Evolutionary conservation across 2,888 invertebrate species (phyloP), one percentile per base, ranked within the genome.

Genomic region (Heliconius hortense): DNA sequence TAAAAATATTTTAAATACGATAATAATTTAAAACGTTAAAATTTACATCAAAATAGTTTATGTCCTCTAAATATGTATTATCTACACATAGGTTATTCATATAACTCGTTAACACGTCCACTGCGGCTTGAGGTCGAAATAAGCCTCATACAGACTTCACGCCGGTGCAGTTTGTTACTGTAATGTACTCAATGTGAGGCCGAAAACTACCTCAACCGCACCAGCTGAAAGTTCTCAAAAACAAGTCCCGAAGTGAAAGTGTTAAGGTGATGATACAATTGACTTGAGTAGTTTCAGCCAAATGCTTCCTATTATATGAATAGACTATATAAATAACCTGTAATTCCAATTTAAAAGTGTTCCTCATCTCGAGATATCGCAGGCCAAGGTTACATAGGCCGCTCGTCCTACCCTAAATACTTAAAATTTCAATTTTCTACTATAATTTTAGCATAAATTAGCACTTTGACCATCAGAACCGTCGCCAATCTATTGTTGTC

Each of bases 281-380:
- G 78, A 77, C 78, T 56, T 66, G 70, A 28, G 60, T 48, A 66
- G 72, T 75, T 70, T 63, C 64, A 76, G 67, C n/a, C 72, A 39
- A 73, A 71, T 68, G 56, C 24, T 56, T 76, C 69, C 64, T 60
- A 73, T 70, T 62, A 72, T 75, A 71, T 74, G 59, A 66, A 72
- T 73, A 62, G 21, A 70, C 64, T 72, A 73, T 73, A 63, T 71
- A 73, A 35, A 64, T 64, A 74, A 67, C 78, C 78, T 78, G 78
- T 75, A 76, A 70, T 75, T 78, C 78, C 78, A 77, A 76, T 78
- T 75, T 71, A 73, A 75, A 67, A 62, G 35, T 43, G 63, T 63
- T 56, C 39, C 8, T 66, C 35, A 35, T 43, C 18, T 21, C 63
- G 28, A 39, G 53, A 48, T 26, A 48, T 21, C 4, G 26, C 48